A percentile compares a stretch with the other conserved stretches of the same genome.
Evolutionary conservation across 2,888 invertebrate genomes (phyloP).

Genomic region (Drosophila merina): DNA sequence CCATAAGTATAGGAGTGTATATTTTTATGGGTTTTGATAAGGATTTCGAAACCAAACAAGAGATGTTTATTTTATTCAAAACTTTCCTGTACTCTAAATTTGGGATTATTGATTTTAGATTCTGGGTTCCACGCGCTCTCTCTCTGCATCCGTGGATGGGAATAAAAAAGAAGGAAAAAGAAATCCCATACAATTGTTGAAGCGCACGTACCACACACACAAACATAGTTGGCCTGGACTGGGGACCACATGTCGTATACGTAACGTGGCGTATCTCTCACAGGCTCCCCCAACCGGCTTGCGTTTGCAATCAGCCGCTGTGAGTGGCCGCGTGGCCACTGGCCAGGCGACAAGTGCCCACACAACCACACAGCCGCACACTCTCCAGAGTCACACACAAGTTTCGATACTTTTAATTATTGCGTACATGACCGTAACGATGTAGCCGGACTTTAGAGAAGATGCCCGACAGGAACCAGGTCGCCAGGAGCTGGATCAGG

Average conservation of each 20-base stretch:
- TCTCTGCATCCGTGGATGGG: not conserved
- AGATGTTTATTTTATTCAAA: not conserved
- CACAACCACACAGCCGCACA: slow-evolving; percentile 33
- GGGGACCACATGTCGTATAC: slow-evolving; percentile 72
- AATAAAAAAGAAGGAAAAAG: slow-evolving; percentile 21
- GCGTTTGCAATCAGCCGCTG: slow-evolving; percentile 73
- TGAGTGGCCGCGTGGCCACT: slow-evolving; percentile 72
- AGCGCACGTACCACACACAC: slow-evolving; percentile 72
- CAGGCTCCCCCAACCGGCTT: slow-evolving; percentile 25
- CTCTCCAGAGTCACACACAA: slow-evolving; percentile 48
- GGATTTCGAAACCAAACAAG: not conserved
- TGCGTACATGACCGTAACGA: slow-evolving; percentile 78
- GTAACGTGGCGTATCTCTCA: slow-evolving; percentile 72
- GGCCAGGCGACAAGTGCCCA: slow-evolving; percentile 75
- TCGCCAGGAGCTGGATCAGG: not conserved
- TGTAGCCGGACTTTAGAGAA: slow-evolving; percentile 68
- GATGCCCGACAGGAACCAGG: slow-evolving; percentile 34
- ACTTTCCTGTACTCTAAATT: not conserved
- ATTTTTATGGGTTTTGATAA: not conserved
- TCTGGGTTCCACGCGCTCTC: not conserved
- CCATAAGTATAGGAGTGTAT: not conserved
- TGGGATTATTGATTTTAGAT: not conserved
- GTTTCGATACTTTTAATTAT: slow-evolving; percentile 80
- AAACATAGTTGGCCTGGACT: slow-evolving; percentile 36
- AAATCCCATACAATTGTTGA: slow-evolving; percentile 72